Base-by-base conservation (phyloP, 2,888 invertebrate genomes). In the Colostygia pectinataria region DNA sequence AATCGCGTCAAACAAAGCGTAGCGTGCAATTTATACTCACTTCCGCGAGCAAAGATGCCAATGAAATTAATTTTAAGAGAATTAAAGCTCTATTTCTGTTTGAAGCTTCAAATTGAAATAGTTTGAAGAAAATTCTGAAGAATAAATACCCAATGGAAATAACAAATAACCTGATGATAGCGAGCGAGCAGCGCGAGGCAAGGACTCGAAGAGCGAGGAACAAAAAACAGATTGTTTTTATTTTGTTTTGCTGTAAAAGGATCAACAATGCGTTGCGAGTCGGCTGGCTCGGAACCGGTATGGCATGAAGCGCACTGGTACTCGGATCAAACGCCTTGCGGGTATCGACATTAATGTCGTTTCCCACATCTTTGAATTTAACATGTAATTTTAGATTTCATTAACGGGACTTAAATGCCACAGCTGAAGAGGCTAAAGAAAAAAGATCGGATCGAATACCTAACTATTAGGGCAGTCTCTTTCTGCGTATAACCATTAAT, bases 171-270 rank as follows among this genome's bases (percentile, higher is more conserved):
- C 67, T 63, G 60, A 72, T 65, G 69, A 72, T 63, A 74, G 65
- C 62, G 61, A 67, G 58, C 65, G 59, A 55, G 50, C 55, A 54
- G 50, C 48, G 57, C 63, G 59, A 61, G 55, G 59, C 66, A 59
- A 61, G 55, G 60, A 67, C 66, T 62, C 59, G 61, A 55, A 58
- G 67, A 63, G 61, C 57, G 57, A 65, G 69, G 65, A 69, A 73
- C 77, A 71, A 77, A 77, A 82, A 80, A 77, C 68, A 73, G 67
- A 75, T 74, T 76, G 80, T 85, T 85, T n/a, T 83, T 77, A 74
- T 86, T 74, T 87, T 82, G 79, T 85, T 86, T 85, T 78, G 80
- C 71, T 81, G 77, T 80, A 74, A 77, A 75, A 79, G 83, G 78
- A 84, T 80, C 83, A 80, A 79, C 85, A 82, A 80, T 83, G 85